phyloP scores from a whole-genome alignment of 1,140 invertebrate genomes.

The Drosophila jambulina region DNA sequence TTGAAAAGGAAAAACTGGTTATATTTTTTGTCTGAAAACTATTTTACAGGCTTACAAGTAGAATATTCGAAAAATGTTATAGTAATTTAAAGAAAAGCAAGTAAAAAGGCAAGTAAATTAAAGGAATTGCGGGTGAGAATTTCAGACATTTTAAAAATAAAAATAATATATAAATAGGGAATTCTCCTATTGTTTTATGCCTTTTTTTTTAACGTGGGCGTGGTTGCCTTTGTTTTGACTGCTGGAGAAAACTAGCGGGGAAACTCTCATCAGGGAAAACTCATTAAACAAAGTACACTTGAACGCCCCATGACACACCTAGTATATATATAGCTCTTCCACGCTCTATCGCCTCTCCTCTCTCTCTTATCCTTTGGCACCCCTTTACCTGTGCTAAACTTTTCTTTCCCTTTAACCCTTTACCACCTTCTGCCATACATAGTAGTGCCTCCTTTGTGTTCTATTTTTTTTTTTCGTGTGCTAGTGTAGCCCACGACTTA shows the following conservation, averaged over 20 bases:
- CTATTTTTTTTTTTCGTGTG: conserved; percentile 10
- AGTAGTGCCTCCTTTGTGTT: conserved; percentile 28
- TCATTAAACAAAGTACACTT: conserved; percentile 82
- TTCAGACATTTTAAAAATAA: not conserved
- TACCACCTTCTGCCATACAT: conserved; percentile 1
- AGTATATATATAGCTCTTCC: conserved; percentile 22
- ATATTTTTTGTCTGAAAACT: not conserved
- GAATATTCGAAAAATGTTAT: not conserved
- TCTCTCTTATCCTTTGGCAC: conserved; percentile 1
- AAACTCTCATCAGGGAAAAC: conserved; percentile 62
- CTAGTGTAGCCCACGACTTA: conserved; percentile 17
- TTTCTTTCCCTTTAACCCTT: conserved; percentile 32
- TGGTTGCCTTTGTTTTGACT: conserved; percentile 44
- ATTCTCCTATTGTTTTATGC: not conserved
- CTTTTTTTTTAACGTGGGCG: conserved; percentile 24
- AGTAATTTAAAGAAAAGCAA: not conserved
- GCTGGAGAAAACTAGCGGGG: conserved; percentile 19
- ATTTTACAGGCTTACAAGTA: not conserved
- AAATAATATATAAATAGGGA: not conserved
- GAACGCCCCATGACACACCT: conserved; percentile 60
- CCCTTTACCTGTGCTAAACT: conserved; percentile 27
- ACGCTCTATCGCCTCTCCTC: conserved; percentile 3
- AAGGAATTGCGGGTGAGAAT: accelerated
- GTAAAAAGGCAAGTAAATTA: not conserved
- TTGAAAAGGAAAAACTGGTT: conserved; percentile 20